Conservation (phyloP, 2,113 vertebrate genomes). For the Ageneiosus marmoratus region DNA sequence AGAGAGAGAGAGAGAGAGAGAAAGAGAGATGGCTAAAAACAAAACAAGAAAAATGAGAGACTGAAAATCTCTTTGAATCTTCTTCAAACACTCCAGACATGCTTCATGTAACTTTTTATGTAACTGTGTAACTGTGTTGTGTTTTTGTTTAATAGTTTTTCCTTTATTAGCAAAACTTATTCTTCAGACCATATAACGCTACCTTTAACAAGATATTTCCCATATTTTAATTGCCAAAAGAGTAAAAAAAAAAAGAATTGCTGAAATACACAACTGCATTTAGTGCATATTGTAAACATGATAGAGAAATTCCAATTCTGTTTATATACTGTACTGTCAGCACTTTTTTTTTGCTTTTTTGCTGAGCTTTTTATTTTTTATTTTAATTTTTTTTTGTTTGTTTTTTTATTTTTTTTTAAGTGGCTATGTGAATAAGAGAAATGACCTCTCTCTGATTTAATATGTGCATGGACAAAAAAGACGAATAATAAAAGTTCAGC, state of each 20-base stretch:
- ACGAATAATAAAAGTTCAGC: not conserved
- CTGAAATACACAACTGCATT: slow-evolving; percentile 24
- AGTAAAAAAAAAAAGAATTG: slow-evolving; percentile 4
- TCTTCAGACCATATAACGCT: not conserved
- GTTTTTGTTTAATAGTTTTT: slow-evolving; percentile 63
- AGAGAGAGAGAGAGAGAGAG: slow-evolving; percentile 43
- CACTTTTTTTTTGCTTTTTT: no score
- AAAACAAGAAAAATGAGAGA: slow-evolving; percentile 70
- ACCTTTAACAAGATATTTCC: slow-evolving; percentile 1
- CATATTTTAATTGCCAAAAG: slow-evolving; percentile 11
- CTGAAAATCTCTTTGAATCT: slow-evolving; percentile 65
- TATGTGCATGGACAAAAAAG: not conserved
- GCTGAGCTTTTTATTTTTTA: no score
- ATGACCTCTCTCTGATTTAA: not conserved
- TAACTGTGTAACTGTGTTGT: slow-evolving; percentile 56
- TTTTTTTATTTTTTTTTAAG: not conserved
- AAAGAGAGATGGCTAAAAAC: slow-evolving; percentile 63
- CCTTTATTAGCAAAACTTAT: slow-evolving; percentile 60
- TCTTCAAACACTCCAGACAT: slow-evolving; percentile 67
- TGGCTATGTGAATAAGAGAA: not conserved
- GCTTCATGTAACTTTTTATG: slow-evolving; percentile 48
- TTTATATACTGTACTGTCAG: not conserved
- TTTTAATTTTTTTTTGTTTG: no score
- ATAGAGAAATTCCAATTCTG: slow-evolving; percentile 2
- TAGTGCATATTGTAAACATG: not conserved